phyloP scores from a whole-genome alignment of 2,888 invertebrate species.

The Pocota personata region DNA sequence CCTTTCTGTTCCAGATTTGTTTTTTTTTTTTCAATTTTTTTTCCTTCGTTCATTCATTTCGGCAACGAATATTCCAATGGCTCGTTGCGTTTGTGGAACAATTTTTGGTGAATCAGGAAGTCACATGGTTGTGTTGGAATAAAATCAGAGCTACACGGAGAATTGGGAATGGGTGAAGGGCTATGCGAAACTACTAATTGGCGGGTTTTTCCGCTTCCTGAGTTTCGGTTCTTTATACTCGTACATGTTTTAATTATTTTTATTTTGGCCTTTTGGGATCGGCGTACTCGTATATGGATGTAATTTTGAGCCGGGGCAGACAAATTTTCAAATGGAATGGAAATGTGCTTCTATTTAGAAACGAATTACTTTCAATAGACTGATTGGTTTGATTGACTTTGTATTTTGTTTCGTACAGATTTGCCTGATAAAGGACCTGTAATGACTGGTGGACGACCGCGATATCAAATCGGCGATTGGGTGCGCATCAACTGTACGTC shows the following conservation, averaged over 20 bases:
- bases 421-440: conserved; percentile 86
- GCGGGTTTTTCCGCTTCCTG: conserved; percentile 43
- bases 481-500: conserved; percentile 87
- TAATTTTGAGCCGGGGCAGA: background rate
- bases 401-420: conserved; percentile 80
- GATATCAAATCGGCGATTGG: conserved; percentile 85
- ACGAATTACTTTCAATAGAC: background rate
- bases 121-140: background rate
- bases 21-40: background rate
- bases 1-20: background rate
- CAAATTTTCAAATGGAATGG: background rate
- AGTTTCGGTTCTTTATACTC: background rate
- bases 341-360: background rate
- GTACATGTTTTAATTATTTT: background rate
- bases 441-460: conserved; percentile 85
- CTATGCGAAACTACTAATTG: conserved; percentile 45
- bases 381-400: conserved; percentile 24
- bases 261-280: background rate
- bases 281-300: background rate
- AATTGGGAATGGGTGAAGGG: background rate
- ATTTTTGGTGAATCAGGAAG: conserved; percentile 3
- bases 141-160: background rate
- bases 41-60: background rate
- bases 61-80: background rate
- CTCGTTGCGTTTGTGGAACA: background rate